These are phyloP conservation scores for Drosophila bocqueti DNA, from an alignment of 1,140 invertebrate genomes.

Conservation along the genomic window DNA sequence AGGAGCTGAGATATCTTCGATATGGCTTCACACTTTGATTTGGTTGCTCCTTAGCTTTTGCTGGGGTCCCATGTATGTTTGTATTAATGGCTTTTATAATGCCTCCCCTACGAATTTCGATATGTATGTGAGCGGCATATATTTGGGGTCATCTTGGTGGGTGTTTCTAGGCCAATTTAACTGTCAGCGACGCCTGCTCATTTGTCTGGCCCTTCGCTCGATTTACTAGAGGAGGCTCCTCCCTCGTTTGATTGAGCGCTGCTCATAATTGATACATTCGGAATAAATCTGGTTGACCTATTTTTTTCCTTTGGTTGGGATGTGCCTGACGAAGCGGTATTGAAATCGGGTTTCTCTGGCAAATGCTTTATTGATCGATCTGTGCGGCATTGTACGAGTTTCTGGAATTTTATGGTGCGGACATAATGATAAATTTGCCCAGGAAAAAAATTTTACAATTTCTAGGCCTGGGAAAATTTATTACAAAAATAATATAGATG, in stretches of 20 bases:
- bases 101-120: conserved; percentile 55
- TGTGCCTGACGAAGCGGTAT: conserved; percentile 23
- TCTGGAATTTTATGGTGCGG: background rate
- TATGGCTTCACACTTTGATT: conserved; percentile 75
- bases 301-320: conserved; percentile 41
- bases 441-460: background rate
- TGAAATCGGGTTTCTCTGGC: conserved; percentile 53
- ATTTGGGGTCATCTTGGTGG: conserved; percentile 18
- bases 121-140: conserved; percentile 6
- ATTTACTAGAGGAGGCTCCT: conserved; percentile 22
- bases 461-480: background rate
- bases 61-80: conserved; percentile 28
- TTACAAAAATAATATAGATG: background rate
- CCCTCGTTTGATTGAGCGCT: conserved; percentile 67
- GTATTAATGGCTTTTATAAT: conserved; percentile 80
- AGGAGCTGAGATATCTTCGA: conserved; percentile 33
- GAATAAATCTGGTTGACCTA: conserved; percentile 60
- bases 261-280: conserved; percentile 73
- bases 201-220: conserved; percentile 40
- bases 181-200: conserved; percentile 65
- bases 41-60: conserved; percentile 28
- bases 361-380: conserved; percentile 57
- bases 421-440: conserved; percentile 13
- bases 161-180: conserved; percentile 67
- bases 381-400: conserved; percentile 15